Percentiles rank a stretch among this genome's conserved stretches.
phyloP scores from a whole-genome alignment of 2,113 vertebrate genomes.

The Lasiurus cinereus region DNA sequence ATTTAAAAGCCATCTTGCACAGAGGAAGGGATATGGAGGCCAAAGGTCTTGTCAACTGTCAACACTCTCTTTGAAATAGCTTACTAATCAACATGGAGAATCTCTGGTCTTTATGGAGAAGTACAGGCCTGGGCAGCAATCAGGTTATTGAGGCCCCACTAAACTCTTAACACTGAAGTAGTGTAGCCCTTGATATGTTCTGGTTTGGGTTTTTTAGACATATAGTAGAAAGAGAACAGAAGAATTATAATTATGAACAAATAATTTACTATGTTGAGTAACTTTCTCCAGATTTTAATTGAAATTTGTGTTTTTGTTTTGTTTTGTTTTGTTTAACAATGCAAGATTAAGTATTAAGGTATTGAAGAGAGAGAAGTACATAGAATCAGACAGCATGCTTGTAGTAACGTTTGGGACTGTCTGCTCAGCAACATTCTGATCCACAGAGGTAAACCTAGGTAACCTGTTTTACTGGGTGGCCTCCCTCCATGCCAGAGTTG shows the following conservation, averaged over 20 bases:
- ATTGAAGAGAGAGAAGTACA: background rate
- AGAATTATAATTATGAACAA: slow-evolving; percentile 12
- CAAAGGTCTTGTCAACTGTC: background rate
- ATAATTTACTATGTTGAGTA: background rate
- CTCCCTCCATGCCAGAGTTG: background rate
- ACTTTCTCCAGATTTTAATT: slow-evolving; percentile 19
- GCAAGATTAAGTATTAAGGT: background rate
- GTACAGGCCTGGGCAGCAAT: background rate
- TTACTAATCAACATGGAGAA: background rate
- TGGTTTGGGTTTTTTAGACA: background rate
- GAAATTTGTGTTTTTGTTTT: too few relatives aligned
- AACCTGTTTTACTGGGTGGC: background rate
- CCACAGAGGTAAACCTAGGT: background rate
- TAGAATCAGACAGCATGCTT: background rate
- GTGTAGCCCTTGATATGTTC: background rate
- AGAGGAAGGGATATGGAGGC: background rate
- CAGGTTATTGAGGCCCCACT: background rate
- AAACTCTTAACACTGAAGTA: background rate
- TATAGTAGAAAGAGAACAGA: slow-evolving; percentile 42
- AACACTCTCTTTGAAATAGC: background rate
- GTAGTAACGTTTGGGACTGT: background rate
- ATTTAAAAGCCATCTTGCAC: background rate
- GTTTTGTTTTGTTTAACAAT: too few relatives aligned
- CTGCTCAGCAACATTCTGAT: background rate
- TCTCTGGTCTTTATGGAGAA: background rate